Percentiles rank a stretch among this genome's conserved stretches.
Evolutionary conservation across 2,888 invertebrate species (phyloP).

Genomic region (Caenorhabditis sp.): DNA sequence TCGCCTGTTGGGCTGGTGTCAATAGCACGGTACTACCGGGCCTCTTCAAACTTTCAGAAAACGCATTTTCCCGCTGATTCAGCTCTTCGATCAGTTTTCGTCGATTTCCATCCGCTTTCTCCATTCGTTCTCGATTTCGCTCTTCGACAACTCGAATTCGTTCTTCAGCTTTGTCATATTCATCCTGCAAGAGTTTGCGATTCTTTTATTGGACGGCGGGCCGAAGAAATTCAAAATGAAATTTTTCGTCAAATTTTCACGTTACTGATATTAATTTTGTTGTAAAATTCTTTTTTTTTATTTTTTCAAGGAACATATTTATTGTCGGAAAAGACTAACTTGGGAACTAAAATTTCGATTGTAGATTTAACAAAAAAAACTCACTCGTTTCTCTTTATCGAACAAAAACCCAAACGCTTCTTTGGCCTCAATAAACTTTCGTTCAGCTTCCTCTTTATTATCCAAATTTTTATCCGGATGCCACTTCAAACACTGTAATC

Average conservation of each 20-base stretch:
- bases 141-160: slow-evolving; percentile 33
- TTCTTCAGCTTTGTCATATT: slow-evolving; percentile 44
- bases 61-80: slow-evolving; percentile 43
- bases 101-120: slow-evolving; percentile 46
- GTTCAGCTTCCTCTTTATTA: slow-evolving; percentile 50
- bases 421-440: slow-evolving; percentile 49
- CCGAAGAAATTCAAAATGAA: too few relatives aligned
- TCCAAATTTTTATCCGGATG: slow-evolving; percentile 59
- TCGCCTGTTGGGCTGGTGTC: slow-evolving; percentile 22
- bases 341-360: too few relatives aligned
- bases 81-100: slow-evolving; percentile 48
- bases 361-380: too few relatives aligned
- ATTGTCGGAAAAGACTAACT: too few relatives aligned
- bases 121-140: slow-evolving; percentile 39
- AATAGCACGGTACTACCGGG: slow-evolving; percentile 8
- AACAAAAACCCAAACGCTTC: slow-evolving; percentile 54
- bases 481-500: slow-evolving; percentile 55
- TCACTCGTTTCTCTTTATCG: slow-evolving; percentile 46
- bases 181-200: slow-evolving; percentile 24
- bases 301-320: too few relatives aligned
- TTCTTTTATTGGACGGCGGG: background rate
- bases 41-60: slow-evolving; percentile 15
- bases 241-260: too few relatives aligned
- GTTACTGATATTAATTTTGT: too few relatives aligned
- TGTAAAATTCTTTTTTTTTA: too few relatives aligned